phyloP scores from a whole-genome alignment of 2,888 invertebrate species.

The Agrilus mali region DNA sequence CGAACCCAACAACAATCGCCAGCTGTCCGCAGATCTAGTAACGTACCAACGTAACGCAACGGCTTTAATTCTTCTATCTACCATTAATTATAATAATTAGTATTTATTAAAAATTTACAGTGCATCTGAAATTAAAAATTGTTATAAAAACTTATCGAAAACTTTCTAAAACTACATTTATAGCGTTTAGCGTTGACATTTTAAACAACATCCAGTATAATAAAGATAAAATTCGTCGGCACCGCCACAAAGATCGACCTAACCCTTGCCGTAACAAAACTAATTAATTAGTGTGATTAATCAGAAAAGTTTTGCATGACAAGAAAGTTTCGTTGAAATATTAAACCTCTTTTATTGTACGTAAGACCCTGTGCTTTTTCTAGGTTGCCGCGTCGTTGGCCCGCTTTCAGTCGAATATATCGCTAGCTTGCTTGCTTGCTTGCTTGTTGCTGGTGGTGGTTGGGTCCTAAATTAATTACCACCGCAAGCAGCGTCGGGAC shows the following conservation, averaged over 20 bases:
- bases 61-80: constrained; percentile 7
- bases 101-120: background rate
- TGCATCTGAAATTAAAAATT: no score
- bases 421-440: no score
- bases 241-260: no score
- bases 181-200: no score
- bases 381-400: background rate
- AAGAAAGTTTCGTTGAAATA: constrained; percentile 43
- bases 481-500: no score
- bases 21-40: constrained; percentile 9
- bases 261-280: constrained; percentile 16
- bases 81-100: background rate
- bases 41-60: constrained; percentile 13
- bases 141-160: no score
- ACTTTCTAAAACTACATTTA: no score
- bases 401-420: no score
- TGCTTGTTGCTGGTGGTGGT: no score
- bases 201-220: no score
- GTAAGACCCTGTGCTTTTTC: constrained; percentile 8
- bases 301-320: constrained; percentile 44
- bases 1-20: constrained; percentile 4
- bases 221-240: no score
- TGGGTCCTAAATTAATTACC: no score
- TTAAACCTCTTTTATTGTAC: constrained; percentile 30
- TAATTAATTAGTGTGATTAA: constrained; percentile 49